Conservation (phyloP, 2,888 invertebrate species). For the Oeneis ivallda region DNA sequence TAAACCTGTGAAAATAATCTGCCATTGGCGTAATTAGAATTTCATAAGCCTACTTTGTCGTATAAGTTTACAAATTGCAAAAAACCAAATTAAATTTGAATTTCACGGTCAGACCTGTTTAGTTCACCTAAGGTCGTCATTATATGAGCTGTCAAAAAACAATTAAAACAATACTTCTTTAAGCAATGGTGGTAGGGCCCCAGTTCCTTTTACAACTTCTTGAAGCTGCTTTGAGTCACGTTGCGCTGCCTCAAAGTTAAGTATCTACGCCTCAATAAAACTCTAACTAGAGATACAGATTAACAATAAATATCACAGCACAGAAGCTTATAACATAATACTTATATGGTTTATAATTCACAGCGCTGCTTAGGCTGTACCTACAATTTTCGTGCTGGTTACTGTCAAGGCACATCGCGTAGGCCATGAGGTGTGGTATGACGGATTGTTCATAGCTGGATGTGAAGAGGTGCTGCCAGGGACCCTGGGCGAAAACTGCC, state of each 20-base stretch:
- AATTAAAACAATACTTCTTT: too few relatives aligned
- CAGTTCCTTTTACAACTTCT: too few relatives aligned
- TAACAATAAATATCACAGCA: constrained; percentile 51
- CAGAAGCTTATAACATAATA: constrained; percentile 43
- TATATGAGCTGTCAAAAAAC: too few relatives aligned
- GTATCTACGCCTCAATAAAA: constrained; percentile 28
- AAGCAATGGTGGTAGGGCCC: too few relatives aligned
- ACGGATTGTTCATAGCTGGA: constrained; percentile 89
- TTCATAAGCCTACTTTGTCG: too few relatives aligned
- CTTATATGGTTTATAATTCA: constrained; percentile 41
- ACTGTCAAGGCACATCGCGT: constrained; percentile 85
- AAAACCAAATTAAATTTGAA: too few relatives aligned
- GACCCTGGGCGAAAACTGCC: constrained; percentile 86
- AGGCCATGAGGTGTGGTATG: constrained; percentile 88
- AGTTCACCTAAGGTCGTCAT: too few relatives aligned
- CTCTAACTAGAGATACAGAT: constrained; percentile 41
- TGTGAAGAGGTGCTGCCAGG: constrained; percentile 90
- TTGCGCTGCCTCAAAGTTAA: constrained; percentile 8
- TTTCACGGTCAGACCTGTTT: too few relatives aligned
- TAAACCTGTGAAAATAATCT: too few relatives aligned
- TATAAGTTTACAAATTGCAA: too few relatives aligned
- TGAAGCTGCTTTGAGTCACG: too few relatives aligned
- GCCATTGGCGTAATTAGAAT: too few relatives aligned
- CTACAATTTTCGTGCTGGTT: constrained; percentile 72
- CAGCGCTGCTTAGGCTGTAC: constrained; percentile 38